Conservation (phyloP, 1,140 invertebrate species). For the Sycobia sp. region DNA sequence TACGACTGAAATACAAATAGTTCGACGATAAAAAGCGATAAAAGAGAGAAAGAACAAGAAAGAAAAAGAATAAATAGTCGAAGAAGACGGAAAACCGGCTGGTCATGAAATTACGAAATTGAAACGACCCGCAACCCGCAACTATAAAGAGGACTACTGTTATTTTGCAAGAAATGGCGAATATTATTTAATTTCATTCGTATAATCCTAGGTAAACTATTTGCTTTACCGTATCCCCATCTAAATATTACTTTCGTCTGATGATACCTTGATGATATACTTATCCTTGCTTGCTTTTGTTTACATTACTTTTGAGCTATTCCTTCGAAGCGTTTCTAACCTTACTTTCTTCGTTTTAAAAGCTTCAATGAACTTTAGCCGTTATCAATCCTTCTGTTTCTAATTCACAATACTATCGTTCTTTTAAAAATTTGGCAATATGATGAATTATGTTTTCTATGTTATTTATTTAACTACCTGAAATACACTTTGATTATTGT, state of each 20-base stretch:
- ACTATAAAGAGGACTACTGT: neutral
- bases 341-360: constrained; percentile 7
- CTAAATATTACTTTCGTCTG: neutral
- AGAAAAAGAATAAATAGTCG: constrained; percentile 7
- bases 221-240: neutral
- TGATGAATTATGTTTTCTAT: neutral
- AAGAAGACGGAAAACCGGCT: neutral
- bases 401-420: neutral
- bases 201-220: neutral
- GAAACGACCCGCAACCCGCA: no score
- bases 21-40: no score
- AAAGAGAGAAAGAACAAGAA: neutral
- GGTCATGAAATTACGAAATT: constrained; percentile 20
- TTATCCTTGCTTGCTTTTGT: neutral
- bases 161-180: constrained; percentile 9
- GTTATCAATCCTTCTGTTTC: neutral
- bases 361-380: no score
- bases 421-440: neutral
- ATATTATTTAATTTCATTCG: constrained; percentile 9
- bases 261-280: neutral
- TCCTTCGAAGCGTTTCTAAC: constrained; percentile 3
- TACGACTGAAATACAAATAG: no score
- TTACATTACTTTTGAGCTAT: constrained; percentile 12
- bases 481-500: neutral
- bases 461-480: neutral